These are phyloP conservation scores for Tipula lateralis DNA, from an alignment of 2,888 invertebrate species.

Conservation along the genomic window DNA sequence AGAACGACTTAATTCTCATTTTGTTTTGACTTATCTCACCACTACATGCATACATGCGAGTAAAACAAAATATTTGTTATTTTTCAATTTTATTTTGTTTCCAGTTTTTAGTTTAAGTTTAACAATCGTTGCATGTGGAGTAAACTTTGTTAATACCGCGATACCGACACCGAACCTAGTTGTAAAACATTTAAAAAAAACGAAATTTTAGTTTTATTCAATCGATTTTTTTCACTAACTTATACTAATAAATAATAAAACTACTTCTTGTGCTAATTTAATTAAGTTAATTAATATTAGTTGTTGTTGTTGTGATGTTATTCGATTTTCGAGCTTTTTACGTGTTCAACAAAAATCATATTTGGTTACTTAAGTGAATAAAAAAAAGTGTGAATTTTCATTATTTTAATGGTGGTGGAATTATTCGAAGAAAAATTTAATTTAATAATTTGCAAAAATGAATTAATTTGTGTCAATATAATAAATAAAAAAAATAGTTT, in stretches of 20 bases:
- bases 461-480: not conserved
- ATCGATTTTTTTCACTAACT: constrained; percentile 11
- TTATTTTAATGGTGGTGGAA: not conserved
- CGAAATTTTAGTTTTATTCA: not conserved
- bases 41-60: not conserved
- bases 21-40: not conserved
- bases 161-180: not conserved
- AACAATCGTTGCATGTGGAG: constrained; percentile 24
- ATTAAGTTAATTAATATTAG: not conserved
- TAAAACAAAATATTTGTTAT: not conserved
- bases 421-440: not conserved
- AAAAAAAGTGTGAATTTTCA: not conserved
- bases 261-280: not conserved
- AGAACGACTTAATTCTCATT: not conserved
- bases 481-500: not conserved
- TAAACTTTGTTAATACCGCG: constrained; percentile 11
- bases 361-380: not conserved
- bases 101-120: not conserved
- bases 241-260: not conserved
- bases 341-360: not conserved
- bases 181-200: not conserved
- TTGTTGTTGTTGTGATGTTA: not conserved
- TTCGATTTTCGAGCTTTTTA: not conserved
- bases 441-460: too few species aligned
- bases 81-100: not conserved